Conservation (phyloP, 2,888 invertebrate species). For the Xylophagus ater region DNA sequence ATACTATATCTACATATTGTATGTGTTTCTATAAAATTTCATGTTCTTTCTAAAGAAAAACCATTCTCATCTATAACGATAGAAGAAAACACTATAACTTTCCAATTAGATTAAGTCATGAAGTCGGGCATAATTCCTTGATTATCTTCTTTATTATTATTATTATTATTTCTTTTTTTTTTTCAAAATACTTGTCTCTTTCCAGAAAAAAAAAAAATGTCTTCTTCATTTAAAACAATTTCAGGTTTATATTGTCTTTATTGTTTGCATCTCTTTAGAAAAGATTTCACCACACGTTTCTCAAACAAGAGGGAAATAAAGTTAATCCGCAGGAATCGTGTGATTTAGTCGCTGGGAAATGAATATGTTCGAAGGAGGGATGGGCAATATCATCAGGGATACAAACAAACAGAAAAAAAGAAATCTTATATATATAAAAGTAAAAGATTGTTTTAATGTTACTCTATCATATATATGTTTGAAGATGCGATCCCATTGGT, state of each 20-base stretch:
- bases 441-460: neutral
- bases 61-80: constrained; percentile 4
- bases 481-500: constrained; percentile 1
- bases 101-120: constrained; percentile 16
- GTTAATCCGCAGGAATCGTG: constrained; percentile 18
- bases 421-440: constrained; percentile 6
- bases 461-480: neutral
- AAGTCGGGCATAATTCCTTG: constrained; percentile 14
- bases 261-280: constrained; percentile 8
- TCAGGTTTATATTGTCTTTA: constrained; percentile 15
- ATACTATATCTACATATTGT: too few relatives aligned
- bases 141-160: constrained; percentile 9
- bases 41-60: too few relatives aligned
- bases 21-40: too few relatives aligned
- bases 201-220: constrained; percentile 4
- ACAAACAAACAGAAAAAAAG: constrained; percentile 7
- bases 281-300: constrained; percentile 12
- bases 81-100: constrained; percentile 11
- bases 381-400: neutral
- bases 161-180: constrained; percentile 6
- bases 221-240: constrained; percentile 18
- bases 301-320: constrained; percentile 15
- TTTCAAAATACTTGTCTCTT: constrained; percentile 6
- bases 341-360: constrained; percentile 16
- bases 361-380: too few relatives aligned